Evolutionary conservation across 2,113 vertebrate species (phyloP).

Genomic region (Lepus americanus): DNA sequence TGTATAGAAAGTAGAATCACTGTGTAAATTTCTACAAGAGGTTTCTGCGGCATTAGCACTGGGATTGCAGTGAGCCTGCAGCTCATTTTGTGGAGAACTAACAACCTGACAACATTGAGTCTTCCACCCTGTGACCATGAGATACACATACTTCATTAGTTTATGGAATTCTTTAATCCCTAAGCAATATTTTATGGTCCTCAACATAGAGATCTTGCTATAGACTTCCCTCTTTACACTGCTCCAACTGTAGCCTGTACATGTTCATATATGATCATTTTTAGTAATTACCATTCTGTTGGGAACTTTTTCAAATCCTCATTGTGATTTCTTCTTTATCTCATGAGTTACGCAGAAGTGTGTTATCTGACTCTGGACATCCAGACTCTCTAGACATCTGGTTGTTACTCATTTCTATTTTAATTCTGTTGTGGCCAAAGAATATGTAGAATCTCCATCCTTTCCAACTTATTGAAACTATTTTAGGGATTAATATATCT

Average conservation of each 20-base stretch:
- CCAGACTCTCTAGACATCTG: background rate
- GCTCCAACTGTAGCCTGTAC: background rate
- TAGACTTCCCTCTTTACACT: background rate
- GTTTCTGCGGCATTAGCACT: background rate
- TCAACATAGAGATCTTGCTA: background rate
- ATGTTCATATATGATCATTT: background rate
- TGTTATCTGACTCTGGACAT: background rate
- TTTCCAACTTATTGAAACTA: background rate
- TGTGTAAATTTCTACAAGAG: background rate
- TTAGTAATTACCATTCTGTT: background rate
- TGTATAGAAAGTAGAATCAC: background rate
- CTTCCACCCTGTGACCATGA: background rate
- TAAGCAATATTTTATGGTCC: background rate
- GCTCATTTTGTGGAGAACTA: background rate
- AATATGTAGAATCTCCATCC: background rate
- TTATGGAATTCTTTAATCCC: background rate
- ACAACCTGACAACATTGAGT: background rate
- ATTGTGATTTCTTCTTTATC: background rate
- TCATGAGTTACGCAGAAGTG: background rate
- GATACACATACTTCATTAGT: background rate
- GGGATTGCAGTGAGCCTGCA: background rate
- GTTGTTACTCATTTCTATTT: background rate
- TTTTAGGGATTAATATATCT: background rate
- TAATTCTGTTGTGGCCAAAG: background rate
- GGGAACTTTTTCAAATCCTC: background rate